A percentile compares a stretch with the other conserved stretches of the same genome.
Evolutionary conservation across 1,140 invertebrate genomes (phyloP).

Genomic region (Caenorhabditis briggsae): DNA sequence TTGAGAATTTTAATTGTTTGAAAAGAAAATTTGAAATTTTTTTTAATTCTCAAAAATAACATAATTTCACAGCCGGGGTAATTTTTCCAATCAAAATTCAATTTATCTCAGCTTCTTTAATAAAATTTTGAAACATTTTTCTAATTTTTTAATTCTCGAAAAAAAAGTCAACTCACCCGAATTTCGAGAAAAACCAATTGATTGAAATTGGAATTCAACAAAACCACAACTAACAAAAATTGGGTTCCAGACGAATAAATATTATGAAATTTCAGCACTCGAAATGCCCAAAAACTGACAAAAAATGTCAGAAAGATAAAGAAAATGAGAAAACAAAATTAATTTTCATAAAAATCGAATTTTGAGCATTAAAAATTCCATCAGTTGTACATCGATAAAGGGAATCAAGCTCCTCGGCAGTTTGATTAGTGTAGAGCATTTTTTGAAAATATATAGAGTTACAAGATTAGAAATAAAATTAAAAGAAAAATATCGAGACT

Average conservation of each 20-base stretch:
- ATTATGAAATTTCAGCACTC: conserved; percentile 11
- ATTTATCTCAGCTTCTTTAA: no score
- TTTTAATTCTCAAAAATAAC: no score
- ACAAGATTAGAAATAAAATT: neutral
- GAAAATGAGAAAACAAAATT: neutral
- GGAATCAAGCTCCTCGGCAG: neutral
- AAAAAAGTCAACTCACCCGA: neutral
- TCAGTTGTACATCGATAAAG: conserved; percentile 1
- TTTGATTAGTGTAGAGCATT: conserved; percentile 22
- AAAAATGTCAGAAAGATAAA: neutral
- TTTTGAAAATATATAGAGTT: neutral
- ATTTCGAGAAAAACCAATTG: neutral
- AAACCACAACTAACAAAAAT: neutral
- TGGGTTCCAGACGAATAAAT: conserved; percentile 24
- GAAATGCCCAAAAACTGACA: neutral
- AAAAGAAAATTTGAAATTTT: no score
- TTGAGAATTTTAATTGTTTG: no score
- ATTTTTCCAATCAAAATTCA: no score
- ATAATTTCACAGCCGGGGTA: no score
- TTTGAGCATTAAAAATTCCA: conserved; percentile 4
- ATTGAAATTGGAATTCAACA: neutral
- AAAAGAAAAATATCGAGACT: neutral
- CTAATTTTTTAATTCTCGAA: no score
- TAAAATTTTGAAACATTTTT: no score
- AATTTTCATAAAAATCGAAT: conserved; percentile 29